Evolutionary conservation across 2,113 vertebrate genomes (phyloP), one percentile per base, ranked within the genome.

Genomic region (Syngnathoides biaculeatus): DNA sequence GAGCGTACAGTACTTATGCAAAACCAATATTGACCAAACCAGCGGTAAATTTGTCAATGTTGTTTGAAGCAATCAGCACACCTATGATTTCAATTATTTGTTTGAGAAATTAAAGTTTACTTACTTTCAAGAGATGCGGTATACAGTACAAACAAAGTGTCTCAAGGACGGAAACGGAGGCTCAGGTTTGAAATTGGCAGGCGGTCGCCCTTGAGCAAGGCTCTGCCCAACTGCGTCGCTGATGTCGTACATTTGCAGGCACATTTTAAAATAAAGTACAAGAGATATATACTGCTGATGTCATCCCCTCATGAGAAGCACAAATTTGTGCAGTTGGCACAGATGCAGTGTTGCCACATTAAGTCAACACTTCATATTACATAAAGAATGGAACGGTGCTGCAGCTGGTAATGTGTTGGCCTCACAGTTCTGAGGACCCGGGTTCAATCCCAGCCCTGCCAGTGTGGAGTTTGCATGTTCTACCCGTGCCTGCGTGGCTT

Each of bases 241-340:
- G 17, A 57, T 57, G 27, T 17, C n/a, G 19, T n/a, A 20, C 9
- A 30, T 48, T 48, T 48, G 52, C 5, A 53, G 52, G 24, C 24
- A 26, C 13, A 56, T 45, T 45, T 15, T 9, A n/a, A 50, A n/a
- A 43, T 20, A n/a, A 22, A n/a, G 27, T 19, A 35, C 56, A 58
- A 6, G 35, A 30, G 10, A 30, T 58, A 35, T 58, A 27, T 50
- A 22, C 10, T 52, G 48, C 8, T 80, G 73, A 79, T 65, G 68
- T 75, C 71, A 69, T 78, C 58, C 43, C 27, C 43, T 65, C 57
- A 47, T 15, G 43, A 68, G 43, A 81, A 71, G 67, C 64, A 60
- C 64, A 71, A 69, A 79, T 73, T 78, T 65, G 67, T 75, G 77
- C 61, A 65, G 38, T 5, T 47, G 50, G 58, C 20, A 10, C 26